Evolutionary conservation across 2,113 vertebrate genomes (phyloP).

Genomic region (Notarius lentiginosus): DNA sequence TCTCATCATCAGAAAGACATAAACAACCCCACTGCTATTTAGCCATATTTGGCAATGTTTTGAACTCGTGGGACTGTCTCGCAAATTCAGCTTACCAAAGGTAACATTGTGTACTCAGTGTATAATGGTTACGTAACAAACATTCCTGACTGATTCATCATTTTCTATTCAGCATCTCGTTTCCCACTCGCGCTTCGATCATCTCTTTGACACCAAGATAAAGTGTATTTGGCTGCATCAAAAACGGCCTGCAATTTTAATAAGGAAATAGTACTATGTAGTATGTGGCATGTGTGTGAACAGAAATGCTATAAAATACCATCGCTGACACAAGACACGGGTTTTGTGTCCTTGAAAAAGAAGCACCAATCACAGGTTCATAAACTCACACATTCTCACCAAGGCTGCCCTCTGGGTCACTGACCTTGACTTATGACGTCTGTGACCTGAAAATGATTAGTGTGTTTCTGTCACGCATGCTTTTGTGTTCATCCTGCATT

Average conservation of each 20-base stretch:
- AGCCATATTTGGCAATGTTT: constrained; percentile 38
- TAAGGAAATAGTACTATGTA: background rate
- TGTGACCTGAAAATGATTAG: constrained; percentile 25
- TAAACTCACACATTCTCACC: constrained; percentile 15
- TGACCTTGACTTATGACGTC: constrained; percentile 32
- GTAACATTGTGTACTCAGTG: background rate
- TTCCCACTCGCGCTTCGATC: background rate
- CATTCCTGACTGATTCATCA: background rate
- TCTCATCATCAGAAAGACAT: constrained; percentile 49
- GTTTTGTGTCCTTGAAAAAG: constrained; percentile 26
- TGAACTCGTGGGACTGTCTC: constrained; percentile 4
- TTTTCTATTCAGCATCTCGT: background rate
- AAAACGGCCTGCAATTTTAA: background rate
- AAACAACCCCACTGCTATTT: constrained; percentile 37
- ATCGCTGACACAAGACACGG: background rate
- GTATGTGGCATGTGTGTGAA: background rate
- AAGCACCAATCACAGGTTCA: background rate
- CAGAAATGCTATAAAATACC: background rate
- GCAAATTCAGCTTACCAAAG: constrained; percentile 8
- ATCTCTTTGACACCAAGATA: background rate
- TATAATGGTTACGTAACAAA: background rate
- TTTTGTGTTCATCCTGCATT: background rate
- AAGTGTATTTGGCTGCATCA: background rate
- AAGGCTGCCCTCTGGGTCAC: constrained; percentile 29
- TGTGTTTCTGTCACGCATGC: background rate